A percentile compares a stretch with the other conserved stretches of the same genome.
phyloP scores from a whole-genome alignment of 2,113 vertebrate genomes.

The Cinclus mexicanus region DNA sequence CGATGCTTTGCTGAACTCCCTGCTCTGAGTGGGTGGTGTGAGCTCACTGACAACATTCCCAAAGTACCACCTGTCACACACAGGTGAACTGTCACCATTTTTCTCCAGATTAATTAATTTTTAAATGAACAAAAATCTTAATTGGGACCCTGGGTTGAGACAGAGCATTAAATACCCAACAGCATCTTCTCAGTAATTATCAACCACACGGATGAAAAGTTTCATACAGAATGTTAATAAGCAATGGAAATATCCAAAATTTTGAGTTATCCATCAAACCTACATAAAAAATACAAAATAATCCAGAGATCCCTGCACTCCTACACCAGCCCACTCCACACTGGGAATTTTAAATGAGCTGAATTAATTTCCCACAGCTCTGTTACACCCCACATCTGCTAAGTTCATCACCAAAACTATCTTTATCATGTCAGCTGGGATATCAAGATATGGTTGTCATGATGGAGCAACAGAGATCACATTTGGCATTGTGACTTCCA shows the following conservation, averaged over 20 bases:
- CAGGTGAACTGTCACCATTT: neutral
- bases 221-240: neutral
- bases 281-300: neutral
- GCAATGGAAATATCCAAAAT: neutral
- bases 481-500: neutral
- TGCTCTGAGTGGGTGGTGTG: neutral
- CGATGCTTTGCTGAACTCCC: neutral
- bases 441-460: neutral
- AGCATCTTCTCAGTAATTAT: neutral
- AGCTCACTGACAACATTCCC: neutral
- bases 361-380: neutral
- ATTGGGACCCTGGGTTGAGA: neutral
- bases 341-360: neutral
- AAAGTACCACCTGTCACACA: neutral
- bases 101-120: neutral
- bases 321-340: neutral
- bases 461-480: rapidly evolving
- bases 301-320: neutral
- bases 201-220: neutral
- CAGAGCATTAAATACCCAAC: neutral
- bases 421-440: neutral
- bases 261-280: neutral
- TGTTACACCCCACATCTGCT: neutral
- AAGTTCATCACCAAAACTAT: neutral
- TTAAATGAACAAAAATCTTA: neutral